Conservation (phyloP, 2,888 invertebrate genomes). For the Drosophila recens region DNA sequence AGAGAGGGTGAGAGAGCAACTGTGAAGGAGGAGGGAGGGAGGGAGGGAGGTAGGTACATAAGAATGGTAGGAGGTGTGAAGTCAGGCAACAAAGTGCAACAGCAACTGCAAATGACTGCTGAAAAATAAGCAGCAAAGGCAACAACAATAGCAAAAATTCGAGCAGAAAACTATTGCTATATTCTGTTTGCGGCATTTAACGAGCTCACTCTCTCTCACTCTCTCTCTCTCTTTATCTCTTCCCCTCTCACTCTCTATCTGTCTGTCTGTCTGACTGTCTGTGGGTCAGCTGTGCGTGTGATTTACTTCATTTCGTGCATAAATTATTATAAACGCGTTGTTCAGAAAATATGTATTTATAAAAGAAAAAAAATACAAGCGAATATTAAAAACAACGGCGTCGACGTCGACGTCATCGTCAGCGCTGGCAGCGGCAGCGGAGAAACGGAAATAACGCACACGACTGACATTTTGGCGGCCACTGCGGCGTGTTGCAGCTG, state of each 20-base stretch:
- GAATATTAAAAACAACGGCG: conserved; percentile 37
- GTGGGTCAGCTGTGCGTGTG: conserved; percentile 59
- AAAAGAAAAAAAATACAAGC: conserved; percentile 15
- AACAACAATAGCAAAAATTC: conserved; percentile 34
- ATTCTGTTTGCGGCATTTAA: conserved; percentile 79
- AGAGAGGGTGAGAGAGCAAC: neutral
- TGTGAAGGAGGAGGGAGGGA: neutral
- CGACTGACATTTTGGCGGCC: conserved; percentile 52
- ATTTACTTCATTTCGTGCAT: conserved; percentile 72
- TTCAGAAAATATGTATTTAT: conserved; percentile 32
- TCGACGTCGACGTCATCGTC: neutral
- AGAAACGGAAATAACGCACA: conserved; percentile 57
- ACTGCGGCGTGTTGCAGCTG: conserved; percentile 53
- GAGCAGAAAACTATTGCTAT: conserved; percentile 74
- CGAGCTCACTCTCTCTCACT: conserved; percentile 34
- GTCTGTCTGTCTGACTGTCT: neutral
- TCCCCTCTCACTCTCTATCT: neutral
- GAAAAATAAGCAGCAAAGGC: conserved; percentile 55
- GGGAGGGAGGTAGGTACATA: neutral
- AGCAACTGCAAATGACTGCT: conserved; percentile 64
- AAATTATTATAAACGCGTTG: conserved; percentile 73
- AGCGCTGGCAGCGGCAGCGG: conserved; percentile 41
- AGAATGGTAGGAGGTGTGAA: conserved; percentile 38
- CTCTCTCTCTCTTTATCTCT: neutral
- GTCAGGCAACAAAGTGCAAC: conserved; percentile 74